Evolutionary conservation across 2,888 invertebrate species (phyloP), one percentile per base, ranked within the genome.

Genomic region (Gonocerus acuteangulatus): DNA sequence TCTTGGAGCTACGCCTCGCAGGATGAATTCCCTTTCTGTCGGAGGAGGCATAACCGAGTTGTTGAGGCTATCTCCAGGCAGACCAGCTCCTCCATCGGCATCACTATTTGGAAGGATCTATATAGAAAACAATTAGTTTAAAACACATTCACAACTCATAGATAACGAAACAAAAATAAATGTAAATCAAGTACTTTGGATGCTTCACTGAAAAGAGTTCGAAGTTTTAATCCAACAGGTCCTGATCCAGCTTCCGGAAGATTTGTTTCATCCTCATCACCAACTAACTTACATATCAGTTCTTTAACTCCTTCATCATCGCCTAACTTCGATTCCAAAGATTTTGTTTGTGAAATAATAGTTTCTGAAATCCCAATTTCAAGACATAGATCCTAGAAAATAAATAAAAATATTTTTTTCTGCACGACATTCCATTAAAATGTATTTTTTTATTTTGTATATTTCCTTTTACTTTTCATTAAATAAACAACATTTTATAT

Each of bases 1-100:
- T 59, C 82, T 74, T 1, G 80, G 77, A 18, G 81, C 79, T 45
- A 76, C 71, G 2, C 80, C 78, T 22, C 84, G 76, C 67, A 87
- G 73, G 64, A 86, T 82, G 70, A 83, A 85, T 73, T 87, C 86
- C 65, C 81, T 78, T 63, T 78, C 79, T n/a, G 73, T 73, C 0
- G 84, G 79, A 60, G 75, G 71, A 0, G 83, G 82, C 69, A 63
- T 58, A 27, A 57, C 56, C 7, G 74, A 64, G 19, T 18, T 51
- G 34, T 32, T 32, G 15, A 11, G 11, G 19, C 19, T n/a, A 39
- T 70, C 72, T 2, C 71, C 68, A 48, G 70, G 71, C 11, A 69
- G 68, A 56, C 71, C 72, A 62, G 68, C 68, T 22, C 67, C 64
- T 48, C 68, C 69, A 70, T 68, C 73, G 60, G 45, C 68, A 56